Evolutionary conservation across 2,888 invertebrate species (phyloP).

Genomic region (Eustalomyia histrio): DNA sequence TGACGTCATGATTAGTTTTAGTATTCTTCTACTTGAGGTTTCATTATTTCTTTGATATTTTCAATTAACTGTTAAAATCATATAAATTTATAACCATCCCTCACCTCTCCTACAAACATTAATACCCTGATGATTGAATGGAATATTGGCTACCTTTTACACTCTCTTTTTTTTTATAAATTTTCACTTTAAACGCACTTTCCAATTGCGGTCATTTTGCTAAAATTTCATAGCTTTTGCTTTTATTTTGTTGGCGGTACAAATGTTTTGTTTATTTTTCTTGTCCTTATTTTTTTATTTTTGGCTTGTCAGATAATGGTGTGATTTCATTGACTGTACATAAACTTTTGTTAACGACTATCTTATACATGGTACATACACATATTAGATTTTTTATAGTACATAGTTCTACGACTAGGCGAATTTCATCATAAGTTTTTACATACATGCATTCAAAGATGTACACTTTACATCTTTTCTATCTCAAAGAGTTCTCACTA

Average conservation of each 20-base stretch:
- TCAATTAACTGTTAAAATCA: conserved; percentile 77
- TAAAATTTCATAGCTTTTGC: conserved; percentile 27
- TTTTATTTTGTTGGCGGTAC: conserved; percentile 32
- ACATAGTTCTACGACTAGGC: too few species aligned
- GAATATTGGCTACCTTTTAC: conserved; percentile 3
- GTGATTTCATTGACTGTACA: conserved; percentile 57
- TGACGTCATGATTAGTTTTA: conserved; percentile 72
- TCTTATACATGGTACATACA: background rate
- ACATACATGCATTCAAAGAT: too few species aligned
- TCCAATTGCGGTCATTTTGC: conserved; percentile 58
- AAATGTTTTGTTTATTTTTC: conserved; percentile 40
- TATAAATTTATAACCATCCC: conserved; percentile 65
- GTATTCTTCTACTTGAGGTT: background rate
- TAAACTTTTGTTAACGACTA: conserved; percentile 6
- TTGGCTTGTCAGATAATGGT: conserved; percentile 56
- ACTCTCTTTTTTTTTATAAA: conserved; percentile 65
- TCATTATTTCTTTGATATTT: conserved; percentile 72
- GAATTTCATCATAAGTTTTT: too few species aligned
- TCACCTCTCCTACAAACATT: background rate
- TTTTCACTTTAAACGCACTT: conserved; percentile 67
- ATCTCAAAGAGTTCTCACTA: too few species aligned
- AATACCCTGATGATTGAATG: background rate
- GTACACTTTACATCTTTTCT: too few species aligned
- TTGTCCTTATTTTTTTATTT: conserved; percentile 37
- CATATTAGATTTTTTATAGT: too few species aligned